These are phyloP conservation scores for Polypedilum vanderplanki DNA, from an alignment of 1,140 invertebrate genomes.

Conservation along the genomic window DNA sequence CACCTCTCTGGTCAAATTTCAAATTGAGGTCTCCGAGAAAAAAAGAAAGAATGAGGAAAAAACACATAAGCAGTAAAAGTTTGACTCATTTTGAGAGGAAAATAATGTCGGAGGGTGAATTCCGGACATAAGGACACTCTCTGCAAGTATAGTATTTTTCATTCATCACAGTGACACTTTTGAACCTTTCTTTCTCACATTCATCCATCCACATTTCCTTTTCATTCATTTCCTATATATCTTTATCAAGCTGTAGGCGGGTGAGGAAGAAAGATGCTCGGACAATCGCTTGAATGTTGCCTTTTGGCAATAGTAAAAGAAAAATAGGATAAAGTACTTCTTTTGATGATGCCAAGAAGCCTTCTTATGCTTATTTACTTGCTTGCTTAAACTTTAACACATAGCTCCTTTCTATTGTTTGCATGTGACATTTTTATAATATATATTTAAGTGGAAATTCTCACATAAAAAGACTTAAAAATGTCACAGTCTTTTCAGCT, in stretches of 20 bases:
- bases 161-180: slow-evolving; percentile 5
- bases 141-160: slow-evolving; percentile 3
- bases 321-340: neutral
- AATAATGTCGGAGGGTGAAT: neutral
- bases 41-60: slow-evolving; percentile 7
- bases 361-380: neutral
- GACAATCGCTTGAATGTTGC: neutral
- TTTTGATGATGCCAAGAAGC: slow-evolving; percentile 9
- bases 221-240: neutral
- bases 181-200: neutral
- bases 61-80: neutral
- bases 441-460: neutral
- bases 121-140: neutral
- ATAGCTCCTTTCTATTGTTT: neutral
- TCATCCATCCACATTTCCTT: slow-evolving; percentile 6
- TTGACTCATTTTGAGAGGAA: neutral
- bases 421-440: neutral
- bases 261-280: no score
- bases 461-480: neutral
- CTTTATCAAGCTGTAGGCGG: no score
- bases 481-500: neutral
- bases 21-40: neutral
- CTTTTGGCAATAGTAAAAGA: neutral
- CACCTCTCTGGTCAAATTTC: neutral
- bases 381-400: slow-evolving; percentile 1